phyloP scores from a whole-genome alignment of 1,140 invertebrate genomes.

The Drosophila quadrilineata region DNA sequence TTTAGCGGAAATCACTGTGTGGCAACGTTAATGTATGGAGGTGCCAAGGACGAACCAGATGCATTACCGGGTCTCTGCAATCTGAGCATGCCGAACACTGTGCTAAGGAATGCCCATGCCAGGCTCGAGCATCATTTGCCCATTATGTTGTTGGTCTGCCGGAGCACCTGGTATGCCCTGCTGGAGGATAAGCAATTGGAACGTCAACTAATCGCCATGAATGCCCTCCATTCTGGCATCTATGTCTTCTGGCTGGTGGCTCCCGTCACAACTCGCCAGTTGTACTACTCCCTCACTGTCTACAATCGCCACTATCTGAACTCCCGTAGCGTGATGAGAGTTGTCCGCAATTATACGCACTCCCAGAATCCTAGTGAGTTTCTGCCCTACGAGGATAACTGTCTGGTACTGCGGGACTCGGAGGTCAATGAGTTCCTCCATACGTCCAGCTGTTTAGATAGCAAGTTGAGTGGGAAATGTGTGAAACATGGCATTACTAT shows the following conservation, averaged over 20 bases:
- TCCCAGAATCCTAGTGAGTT: conserved; percentile 41
- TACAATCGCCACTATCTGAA: conserved; percentile 30
- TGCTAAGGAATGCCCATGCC: neutral
- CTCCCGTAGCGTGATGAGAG: conserved; percentile 36
- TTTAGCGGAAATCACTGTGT: conserved; percentile 4
- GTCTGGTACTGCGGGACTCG: conserved; percentile 30
- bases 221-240: neutral
- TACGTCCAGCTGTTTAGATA: neutral
- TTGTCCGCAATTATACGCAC: conserved; percentile 8
- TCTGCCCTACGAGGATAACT: conserved; percentile 15
- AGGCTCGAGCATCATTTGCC: conserved; percentile 24
- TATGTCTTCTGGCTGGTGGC: conserved; percentile 49
- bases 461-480: neutral
- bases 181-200: conserved; percentile 31
- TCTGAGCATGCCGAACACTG: conserved; percentile 19
- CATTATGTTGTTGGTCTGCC: conserved; percentile 35
- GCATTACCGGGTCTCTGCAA: conserved; percentile 10
- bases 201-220: neutral
- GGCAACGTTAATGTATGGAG: conserved; percentile 36
- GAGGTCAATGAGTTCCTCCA: conserved; percentile 5
- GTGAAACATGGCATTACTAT: conserved; percentile 8
- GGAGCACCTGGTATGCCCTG: conserved; percentile 32
- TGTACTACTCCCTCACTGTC: conserved; percentile 41
- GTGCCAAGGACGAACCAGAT: neutral
- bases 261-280: neutral